Conservation (phyloP, 1,140 invertebrate species). For the Apolygus lucorum region DNA sequence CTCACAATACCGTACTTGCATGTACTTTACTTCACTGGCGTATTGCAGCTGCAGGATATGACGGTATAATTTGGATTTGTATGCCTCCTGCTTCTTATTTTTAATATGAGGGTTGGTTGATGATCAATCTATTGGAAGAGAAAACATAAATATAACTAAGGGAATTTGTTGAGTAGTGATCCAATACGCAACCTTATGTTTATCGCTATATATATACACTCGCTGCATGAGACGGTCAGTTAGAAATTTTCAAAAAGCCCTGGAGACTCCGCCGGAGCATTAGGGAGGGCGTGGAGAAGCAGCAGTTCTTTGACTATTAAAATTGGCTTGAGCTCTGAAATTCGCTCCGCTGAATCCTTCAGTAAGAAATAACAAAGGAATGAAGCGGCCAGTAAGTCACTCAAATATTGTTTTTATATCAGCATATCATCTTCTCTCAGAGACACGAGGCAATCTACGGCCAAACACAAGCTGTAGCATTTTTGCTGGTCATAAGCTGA, state of each 20-base stretch:
- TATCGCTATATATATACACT: too few species aligned
- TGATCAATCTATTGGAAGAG: not conserved
- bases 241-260: not conserved
- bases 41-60: slow-evolving; percentile 36
- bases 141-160: not conserved
- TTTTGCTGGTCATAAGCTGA: slow-evolving; percentile 8
- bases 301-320: slow-evolving; percentile 58
- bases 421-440: slow-evolving; percentile 40
- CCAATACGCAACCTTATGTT: too few species aligned
- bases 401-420: slow-evolving; percentile 41
- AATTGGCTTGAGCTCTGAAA: slow-evolving; percentile 44
- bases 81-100: not conserved
- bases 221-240: slow-evolving; percentile 28
- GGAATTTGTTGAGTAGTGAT: too few species aligned
- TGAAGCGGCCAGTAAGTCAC: slow-evolving; percentile 51
- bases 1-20: too few species aligned
- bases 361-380: slow-evolving; percentile 58
- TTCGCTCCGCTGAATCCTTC: slow-evolving; percentile 45
- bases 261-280: not conserved
- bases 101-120: not conserved
- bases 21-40: slow-evolving; percentile 24
- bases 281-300: slow-evolving; percentile 48
- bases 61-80: slow-evolving; percentile 34
- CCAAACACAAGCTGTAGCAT: slow-evolving; percentile 16
- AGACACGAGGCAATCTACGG: slow-evolving; percentile 35